Base-by-base conservation (phyloP, 2,888 invertebrate genomes). In the Diabrotica balteata region DNA sequence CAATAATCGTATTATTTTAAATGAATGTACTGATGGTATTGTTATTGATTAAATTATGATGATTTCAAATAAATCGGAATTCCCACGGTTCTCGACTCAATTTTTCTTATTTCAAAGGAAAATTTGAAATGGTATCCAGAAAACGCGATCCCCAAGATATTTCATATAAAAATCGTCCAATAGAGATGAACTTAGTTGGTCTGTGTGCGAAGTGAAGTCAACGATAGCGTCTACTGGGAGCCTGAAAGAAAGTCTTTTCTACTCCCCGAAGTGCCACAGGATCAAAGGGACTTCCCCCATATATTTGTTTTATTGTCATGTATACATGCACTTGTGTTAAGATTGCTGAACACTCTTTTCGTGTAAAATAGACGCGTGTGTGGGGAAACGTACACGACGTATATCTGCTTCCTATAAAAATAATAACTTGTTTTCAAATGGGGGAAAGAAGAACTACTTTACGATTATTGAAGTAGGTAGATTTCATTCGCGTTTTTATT, bases 291-390 rank as follows among this genome's bases (percentile, higher is more conserved):
- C 77, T 74, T 75, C 75, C 80, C 79, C 79, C 76, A 78, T 80
- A 81, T 83, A 82, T 83, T 83, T 82, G 82, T 83, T 83, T 83
- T 82, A 83, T 82, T 83, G 83, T 83, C 81, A 80, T 81, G 80
- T 80, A 81, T 78, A 78, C 75, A 80, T 82, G 79, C 81, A 82
- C 81, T 82, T 82, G 80, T 81, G 79, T 75, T 77, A 81, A 81
- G 82, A 82, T 83, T 82, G 82, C 80, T 66, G 76, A 78, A 78
- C 78, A 75, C 73, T 71, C 74, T 75, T 74, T 57, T 70, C 73
- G 75, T 74, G 75, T 72, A 75, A 75, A 77, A 75, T 72, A 73
- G 72, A 70, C 73, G 8, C 22, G 17, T 54, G 65, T 68, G 66
- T 71, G 72, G 73, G 75, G 73, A 70, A 74, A 71, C 32, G 62